Base-by-base conservation (phyloP, 2,888 invertebrate species). In the Leptogaster cylindrica region DNA sequence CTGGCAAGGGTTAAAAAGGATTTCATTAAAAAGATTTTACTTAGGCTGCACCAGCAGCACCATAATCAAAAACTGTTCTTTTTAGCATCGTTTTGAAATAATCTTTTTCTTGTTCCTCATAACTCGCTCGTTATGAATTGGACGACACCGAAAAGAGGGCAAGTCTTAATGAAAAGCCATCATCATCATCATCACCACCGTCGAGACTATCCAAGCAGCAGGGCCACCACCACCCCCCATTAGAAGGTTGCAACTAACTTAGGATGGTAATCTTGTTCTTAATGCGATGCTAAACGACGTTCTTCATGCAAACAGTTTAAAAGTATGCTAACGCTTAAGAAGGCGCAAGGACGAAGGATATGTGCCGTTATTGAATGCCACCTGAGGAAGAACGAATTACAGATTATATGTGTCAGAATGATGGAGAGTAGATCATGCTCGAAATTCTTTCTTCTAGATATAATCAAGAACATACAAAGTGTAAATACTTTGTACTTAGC, bases 111-210 rank as follows among this genome's bases (percentile, higher is more conserved):
- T 55, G 55, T 55, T 55, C 36, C 55, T 23, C 20, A 20, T 39
- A 55, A 55, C 55, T 55, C 55, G 39, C 39, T 55, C 55, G 55
- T 55, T 55, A 55, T 55, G 55, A 55, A 55, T 55, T 55, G 55
- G 55, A 55, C 55, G 55, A 55, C 20, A 55, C 55, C 55, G 55
- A 55, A 55, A 55, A 55, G 55, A 55, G 55, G 55, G 55, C 55
- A 55, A 55, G 36, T 55, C 55, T 55, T 55, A 55, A 55, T 55
- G 55, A 55, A 55, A 55, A 55, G 55, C 55, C 55, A 55, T n/a
- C n/a, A n/a, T n/a, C n/a, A n/a, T n/a, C n/a, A n/a, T n/a, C n/a
- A n/a, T n/a, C n/a, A n/a, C n/a, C n/a, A n/a, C n/a, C n/a, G n/a
- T 39, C 55, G 23, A 46, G 44, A 25, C 46, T 44, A 6, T 7